Percentiles rank a stretch among this genome's conserved stretches.
phyloP scores from a whole-genome alignment of 2,797 vertebrate species.

The Rhinichthys osculus region DNA sequence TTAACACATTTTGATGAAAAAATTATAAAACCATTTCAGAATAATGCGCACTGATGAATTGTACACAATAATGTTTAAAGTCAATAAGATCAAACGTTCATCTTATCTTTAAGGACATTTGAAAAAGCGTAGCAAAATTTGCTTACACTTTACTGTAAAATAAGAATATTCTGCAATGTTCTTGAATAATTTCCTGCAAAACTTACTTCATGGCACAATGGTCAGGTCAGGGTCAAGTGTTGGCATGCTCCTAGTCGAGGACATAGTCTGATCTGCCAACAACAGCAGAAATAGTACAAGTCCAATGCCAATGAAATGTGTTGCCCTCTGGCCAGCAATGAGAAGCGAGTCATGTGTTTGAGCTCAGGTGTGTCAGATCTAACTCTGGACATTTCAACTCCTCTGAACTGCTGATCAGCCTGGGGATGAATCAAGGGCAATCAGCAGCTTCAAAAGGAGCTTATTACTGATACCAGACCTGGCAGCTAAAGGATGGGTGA shows the following conservation, averaged over 20 bases:
- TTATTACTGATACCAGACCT: conserved; percentile 53
- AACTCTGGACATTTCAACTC: conserved; percentile 71
- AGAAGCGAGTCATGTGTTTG: conserved; percentile 57
- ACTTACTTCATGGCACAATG: neutral
- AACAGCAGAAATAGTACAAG: conserved; percentile 20
- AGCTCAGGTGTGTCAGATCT: conserved; percentile 68
- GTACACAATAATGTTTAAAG: neutral
- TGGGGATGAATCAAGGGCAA: conserved; percentile 62
- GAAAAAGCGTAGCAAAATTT: neutral
- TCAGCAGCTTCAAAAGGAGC: conserved; percentile 64
- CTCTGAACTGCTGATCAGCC: conserved; percentile 60
- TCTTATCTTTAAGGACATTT: neutral
- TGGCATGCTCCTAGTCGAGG: neutral
- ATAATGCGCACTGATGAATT: neutral
- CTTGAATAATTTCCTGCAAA: neutral
- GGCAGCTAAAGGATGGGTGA: conserved; percentile 2
- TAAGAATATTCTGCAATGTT: neutral
- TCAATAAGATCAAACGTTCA: neutral
- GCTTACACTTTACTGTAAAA: neutral
- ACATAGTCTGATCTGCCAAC: conserved; percentile 9
- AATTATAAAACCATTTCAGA: neutral
- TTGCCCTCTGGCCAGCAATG: conserved; percentile 63
- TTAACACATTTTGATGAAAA: neutral
- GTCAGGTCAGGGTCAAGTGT: neutral
- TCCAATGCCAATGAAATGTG: conserved; percentile 35